Percentiles rank a stretch among this genome's conserved stretches.
These are phyloP conservation scores for Drosophila sucinea DNA, from an alignment of 1,140 invertebrate species.

Conservation along the genomic window DNA sequence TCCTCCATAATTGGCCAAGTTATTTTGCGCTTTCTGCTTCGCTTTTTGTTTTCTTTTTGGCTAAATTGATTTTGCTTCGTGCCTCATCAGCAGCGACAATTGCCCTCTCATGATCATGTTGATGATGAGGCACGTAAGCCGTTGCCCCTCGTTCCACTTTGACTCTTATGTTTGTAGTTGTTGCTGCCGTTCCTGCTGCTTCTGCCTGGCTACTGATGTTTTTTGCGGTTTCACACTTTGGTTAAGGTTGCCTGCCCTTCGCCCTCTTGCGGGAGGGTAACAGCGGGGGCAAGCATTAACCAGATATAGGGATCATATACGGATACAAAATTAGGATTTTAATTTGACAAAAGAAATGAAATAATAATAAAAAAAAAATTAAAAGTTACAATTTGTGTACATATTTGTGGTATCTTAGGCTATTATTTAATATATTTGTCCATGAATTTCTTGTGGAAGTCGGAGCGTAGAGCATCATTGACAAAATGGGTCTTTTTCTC, in stretches of 20 bases:
- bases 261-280: conserved; percentile 41
- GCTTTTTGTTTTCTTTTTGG: conserved; percentile 42
- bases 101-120: conserved; percentile 54
- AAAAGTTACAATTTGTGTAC: conserved; percentile 22
- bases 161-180: conserved; percentile 25
- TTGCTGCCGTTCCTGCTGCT: conserved; percentile 29
- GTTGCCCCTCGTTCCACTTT: conserved; percentile 35
- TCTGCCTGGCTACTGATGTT: conserved; percentile 76
- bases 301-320: conserved; percentile 1
- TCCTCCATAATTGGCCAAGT: conserved; percentile 68
- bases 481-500: conserved; percentile 97
- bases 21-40: conserved; percentile 73
- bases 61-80: conserved; percentile 79
- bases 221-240: conserved; percentile 83
- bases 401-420: conserved; percentile 17
- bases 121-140: conserved; percentile 49
- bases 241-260: conserved; percentile 76
- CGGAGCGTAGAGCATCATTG: conserved; percentile 98
- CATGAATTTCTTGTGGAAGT: conserved; percentile 99
- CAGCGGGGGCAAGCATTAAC: conserved; percentile 57
- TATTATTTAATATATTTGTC: conserved; percentile 98
- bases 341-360: conserved; percentile 32
- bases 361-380: neutral
- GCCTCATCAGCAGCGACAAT: conserved; percentile 79
- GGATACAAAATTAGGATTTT: conserved; percentile 38